Conservation (phyloP, 2,888 invertebrate species). For the Clitarchus hookeri region DNA sequence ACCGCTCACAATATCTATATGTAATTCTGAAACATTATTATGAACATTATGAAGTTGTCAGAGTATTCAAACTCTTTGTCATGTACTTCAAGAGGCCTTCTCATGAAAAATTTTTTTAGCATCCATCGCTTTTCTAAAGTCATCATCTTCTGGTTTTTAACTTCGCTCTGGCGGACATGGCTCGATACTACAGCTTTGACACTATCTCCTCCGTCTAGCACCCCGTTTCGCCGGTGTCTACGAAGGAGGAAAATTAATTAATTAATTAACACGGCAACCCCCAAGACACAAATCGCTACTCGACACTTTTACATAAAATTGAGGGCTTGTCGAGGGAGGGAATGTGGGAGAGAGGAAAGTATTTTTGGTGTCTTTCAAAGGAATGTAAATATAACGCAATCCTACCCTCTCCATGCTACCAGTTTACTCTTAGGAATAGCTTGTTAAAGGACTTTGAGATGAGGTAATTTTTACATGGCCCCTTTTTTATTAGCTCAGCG, state of each 20-base stretch:
- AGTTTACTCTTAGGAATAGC: not conserved
- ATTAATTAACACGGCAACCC: not conserved
- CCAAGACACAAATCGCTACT: not conserved
- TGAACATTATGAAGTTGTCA: no score
- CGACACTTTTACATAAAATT: constrained; percentile 6
- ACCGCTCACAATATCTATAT: no score
- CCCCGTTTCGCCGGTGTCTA: not conserved
- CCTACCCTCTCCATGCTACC: not conserved
- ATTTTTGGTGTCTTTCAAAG: not conserved
- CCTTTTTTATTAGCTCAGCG: not conserved
- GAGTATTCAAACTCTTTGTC: no score
- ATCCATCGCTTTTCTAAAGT: no score
- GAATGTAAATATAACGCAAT: not conserved
- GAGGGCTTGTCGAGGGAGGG: not conserved
- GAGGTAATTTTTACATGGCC: not conserved
- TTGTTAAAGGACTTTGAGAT: not conserved
- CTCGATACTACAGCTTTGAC: not conserved
- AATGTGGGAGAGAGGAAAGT: not conserved
- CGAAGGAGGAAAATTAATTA: not conserved
- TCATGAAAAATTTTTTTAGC: no score
- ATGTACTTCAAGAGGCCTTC: no score
- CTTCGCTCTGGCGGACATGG: not conserved
- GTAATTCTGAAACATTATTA: no score
- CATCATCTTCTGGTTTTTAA: no score
- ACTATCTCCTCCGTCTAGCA: not conserved